Percentiles rank a stretch among this genome's conserved stretches.
phyloP scores from a whole-genome alignment of 2,888 invertebrate genomes.

The Bugulina stolonifera region DNA sequence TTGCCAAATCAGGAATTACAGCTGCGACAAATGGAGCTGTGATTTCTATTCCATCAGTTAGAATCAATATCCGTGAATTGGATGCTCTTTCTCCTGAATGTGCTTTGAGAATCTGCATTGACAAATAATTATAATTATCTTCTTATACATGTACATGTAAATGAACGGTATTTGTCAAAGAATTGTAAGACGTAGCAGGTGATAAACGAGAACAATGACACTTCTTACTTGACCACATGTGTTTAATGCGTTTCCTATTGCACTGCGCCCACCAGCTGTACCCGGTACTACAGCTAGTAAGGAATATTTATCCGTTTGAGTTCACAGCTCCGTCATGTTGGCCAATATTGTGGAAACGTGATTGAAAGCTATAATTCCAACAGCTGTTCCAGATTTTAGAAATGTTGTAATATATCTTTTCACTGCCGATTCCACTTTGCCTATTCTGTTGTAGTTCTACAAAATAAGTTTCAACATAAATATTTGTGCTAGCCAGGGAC shows the following conservation, averaged over 20 bases:
- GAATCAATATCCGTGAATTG: neutral
- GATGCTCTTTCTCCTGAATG: neutral
- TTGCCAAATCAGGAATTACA: neutral
- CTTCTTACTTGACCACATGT: neutral
- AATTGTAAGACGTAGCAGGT: no score
- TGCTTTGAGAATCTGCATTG: neutral
- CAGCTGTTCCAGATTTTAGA: neutral
- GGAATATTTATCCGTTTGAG: neutral
- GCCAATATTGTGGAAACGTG: neutral
- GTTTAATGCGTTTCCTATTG: neutral
- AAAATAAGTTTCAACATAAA: neutral
- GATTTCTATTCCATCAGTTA: neutral
- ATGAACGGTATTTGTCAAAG: no score
- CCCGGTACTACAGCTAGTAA: neutral
- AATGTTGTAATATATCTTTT: neutral
- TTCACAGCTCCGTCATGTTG: neutral
- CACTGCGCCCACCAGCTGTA: neutral
- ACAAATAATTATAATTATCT: no score
- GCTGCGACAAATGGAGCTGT: neutral
- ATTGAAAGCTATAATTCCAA: neutral
- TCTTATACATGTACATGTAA: no score
- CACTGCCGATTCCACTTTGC: neutral
- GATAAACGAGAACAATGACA: no score
- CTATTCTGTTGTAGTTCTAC: neutral
- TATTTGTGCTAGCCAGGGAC: no score